These are phyloP conservation scores for Cyanoderma ruficeps DNA, from an alignment of 2,113 vertebrate genomes.

Conservation along the genomic window DNA sequence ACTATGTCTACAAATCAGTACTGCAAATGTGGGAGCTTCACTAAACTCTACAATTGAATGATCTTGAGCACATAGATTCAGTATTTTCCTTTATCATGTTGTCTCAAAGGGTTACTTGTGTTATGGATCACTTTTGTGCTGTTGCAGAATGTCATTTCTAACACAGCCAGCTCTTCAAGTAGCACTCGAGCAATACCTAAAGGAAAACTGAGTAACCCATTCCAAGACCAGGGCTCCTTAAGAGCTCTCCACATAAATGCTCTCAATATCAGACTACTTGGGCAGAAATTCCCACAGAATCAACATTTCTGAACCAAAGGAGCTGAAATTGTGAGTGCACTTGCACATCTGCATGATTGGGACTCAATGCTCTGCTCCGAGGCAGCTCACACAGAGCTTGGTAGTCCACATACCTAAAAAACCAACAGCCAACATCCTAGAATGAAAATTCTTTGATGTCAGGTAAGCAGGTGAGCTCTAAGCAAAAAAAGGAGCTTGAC, in stretches of 20 bases:
- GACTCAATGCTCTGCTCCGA: not conserved
- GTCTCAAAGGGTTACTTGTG: not conserved
- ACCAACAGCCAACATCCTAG: not conserved
- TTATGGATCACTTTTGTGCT: not conserved
- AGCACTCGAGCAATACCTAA: not conserved
- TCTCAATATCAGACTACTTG: not conserved
- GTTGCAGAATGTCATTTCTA: not conserved
- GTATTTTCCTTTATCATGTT: not conserved
- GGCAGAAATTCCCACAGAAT: not conserved
- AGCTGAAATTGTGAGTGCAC: not conserved
- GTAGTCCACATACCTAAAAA: not conserved
- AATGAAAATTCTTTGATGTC: not conserved
- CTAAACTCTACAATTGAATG: not conserved
- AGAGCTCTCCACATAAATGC: not conserved
- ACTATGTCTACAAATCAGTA: conserved; percentile 37
- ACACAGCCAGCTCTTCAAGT: not conserved
- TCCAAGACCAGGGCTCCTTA: not conserved
- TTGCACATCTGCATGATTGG: accelerated
- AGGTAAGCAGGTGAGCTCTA: not conserved
- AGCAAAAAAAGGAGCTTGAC: not conserved
- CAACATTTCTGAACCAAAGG: not conserved
- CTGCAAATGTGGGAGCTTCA: not conserved
- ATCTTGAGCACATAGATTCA: not conserved
- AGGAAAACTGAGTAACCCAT: not conserved
- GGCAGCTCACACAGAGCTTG: not conserved